Evolutionary conservation across 2,888 invertebrate species (phyloP).

Genomic region (Pteria penguin): DNA sequence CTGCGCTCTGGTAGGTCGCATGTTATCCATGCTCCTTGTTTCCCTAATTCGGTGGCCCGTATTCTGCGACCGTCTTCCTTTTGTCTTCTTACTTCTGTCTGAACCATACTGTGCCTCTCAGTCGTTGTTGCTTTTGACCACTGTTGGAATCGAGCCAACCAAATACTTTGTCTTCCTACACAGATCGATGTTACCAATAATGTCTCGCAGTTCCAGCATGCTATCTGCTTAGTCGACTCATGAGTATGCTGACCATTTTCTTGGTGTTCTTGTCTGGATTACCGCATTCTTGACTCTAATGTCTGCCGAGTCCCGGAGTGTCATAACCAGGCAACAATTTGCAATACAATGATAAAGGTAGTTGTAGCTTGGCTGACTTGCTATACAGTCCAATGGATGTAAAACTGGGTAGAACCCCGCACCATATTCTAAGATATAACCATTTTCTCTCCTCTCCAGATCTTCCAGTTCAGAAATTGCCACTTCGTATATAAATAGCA

Average conservation of each 20-base stretch:
- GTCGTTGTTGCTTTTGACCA: conserved; percentile 14
- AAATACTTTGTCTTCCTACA: conserved; percentile 2
- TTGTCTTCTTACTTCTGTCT: too few species aligned
- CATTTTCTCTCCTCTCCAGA: neutral
- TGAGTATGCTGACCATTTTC: conserved; percentile 32
- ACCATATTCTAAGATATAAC: conserved; percentile 6
- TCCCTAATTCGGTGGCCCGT: neutral
- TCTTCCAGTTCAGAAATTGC: neutral
- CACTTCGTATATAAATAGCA: neutral
- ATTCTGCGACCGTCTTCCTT: neutral
- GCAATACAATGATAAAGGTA: neutral
- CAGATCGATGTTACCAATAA: neutral
- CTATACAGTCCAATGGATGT: neutral
- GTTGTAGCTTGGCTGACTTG: neutral
- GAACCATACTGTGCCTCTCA: too few species aligned
- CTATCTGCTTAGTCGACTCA: conserved; percentile 16
- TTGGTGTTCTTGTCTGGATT: too few species aligned
- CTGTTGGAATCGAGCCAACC: conserved; percentile 5
- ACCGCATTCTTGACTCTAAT: conserved; percentile 23
- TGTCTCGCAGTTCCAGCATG: conserved; percentile 16
- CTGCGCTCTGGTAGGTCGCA: too few species aligned
- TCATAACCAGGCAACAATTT: too few species aligned
- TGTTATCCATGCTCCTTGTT: conserved; percentile 21
- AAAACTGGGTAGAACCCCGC: conserved; percentile 3
- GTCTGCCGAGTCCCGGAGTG: conserved; percentile 26